phyloP scores from a whole-genome alignment of 1,140 invertebrate species.

The Apis florea region DNA sequence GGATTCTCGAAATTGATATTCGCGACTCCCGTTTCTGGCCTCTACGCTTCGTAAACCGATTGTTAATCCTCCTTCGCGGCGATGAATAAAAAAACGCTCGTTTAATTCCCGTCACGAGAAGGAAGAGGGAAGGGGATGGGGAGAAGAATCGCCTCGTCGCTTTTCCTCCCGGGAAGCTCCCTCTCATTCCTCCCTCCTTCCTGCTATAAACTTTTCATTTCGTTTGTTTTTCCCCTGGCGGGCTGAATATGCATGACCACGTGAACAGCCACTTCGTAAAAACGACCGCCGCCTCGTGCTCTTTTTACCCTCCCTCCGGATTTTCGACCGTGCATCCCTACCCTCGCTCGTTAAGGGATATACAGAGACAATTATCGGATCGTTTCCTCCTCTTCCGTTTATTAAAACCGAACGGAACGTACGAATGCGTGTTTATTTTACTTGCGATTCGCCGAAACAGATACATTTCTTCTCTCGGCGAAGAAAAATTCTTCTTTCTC shows the following conservation, averaged over 20 bases:
- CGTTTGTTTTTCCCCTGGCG: constrained; percentile 12
- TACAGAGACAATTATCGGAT: no score
- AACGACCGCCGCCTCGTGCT: neutral
- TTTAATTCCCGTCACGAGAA: constrained; percentile 24
- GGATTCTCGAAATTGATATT: neutral
- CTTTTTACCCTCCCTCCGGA: neutral
- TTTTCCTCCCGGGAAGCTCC: neutral
- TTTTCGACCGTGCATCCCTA: neutral
- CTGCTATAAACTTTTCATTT: constrained; percentile 20
- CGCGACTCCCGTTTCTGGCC: neutral
- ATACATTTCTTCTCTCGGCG: no score
- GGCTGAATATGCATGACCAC: constrained; percentile 29
- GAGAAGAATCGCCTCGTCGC: constrained; percentile 41
- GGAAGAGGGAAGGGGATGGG: neutral
- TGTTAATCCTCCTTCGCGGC: constrained; percentile 6
- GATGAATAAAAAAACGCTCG: constrained; percentile 49
- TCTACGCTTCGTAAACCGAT: constrained; percentile 7
- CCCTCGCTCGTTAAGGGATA: neutral
- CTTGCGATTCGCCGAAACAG: neutral
- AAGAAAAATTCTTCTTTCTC: no score
- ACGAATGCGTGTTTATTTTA: no score
- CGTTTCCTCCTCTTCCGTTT: no score
- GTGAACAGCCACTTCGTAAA: constrained; percentile 3
- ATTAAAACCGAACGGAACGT: no score
- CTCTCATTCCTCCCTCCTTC: no score